Conservation (phyloP, 2,888 invertebrate species). For the Callyntrura guangdongensis region DNA sequence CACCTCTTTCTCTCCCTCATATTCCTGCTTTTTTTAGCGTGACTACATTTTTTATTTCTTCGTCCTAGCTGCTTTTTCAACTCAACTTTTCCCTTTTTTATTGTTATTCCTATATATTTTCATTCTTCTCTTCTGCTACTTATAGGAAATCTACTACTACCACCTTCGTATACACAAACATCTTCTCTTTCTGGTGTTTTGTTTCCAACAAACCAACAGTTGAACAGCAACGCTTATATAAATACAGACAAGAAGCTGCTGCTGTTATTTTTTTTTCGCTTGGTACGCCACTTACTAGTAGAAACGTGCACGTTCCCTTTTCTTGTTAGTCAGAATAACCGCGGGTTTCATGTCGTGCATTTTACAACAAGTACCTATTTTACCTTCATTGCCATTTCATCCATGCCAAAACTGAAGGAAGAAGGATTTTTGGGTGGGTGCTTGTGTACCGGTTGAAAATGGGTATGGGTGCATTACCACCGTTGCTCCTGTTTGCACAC, state of each 20-base stretch:
- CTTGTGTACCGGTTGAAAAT: background rate
- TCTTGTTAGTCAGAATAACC: conserved; percentile 27
- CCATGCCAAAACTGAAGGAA: conserved; percentile 39
- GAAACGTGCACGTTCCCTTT: background rate
- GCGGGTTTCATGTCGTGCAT: conserved; percentile 21
- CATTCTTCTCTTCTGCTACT: background rate
- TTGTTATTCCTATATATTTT: conserved; percentile 25
- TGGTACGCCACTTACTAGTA: background rate
- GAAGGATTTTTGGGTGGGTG: conserved; percentile 46
- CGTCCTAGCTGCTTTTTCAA: background rate
- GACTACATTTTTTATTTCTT: conserved; percentile 25
- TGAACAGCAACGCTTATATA: conserved; percentile 2
- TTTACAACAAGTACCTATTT: conserved; percentile 43
- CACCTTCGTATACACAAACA: background rate
- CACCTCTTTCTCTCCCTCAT: background rate
- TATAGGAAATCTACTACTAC: background rate
- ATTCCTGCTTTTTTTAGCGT: background rate
- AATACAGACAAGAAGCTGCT: conserved; percentile 1
- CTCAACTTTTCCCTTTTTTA: conserved; percentile 41
- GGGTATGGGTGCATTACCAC: background rate
- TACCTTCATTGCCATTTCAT: conserved; percentile 47
- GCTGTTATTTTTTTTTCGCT: background rate
- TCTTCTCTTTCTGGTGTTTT: background rate
- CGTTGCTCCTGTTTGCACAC: background rate
- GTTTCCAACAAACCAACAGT: background rate